A percentile compares a stretch with the other conserved stretches of the same genome.
These are phyloP conservation scores for Hydrotaea cyrtoneurina DNA, from an alignment of 2,888 invertebrate genomes.

Conservation along the genomic window DNA sequence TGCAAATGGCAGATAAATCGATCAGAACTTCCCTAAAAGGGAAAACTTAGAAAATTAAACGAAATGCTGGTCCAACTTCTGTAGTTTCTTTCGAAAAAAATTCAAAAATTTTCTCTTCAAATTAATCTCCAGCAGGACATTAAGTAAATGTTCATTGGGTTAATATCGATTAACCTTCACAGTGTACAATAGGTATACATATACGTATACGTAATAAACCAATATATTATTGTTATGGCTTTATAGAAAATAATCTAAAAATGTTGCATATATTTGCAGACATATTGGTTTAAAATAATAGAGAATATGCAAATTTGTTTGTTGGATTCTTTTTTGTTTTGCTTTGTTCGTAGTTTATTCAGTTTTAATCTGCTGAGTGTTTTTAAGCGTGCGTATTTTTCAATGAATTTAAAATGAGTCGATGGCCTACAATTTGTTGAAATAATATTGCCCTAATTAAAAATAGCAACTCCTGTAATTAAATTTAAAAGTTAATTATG, in stretches of 20 bases:
- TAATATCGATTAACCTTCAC: too few species aligned
- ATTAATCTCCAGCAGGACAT: too few species aligned
- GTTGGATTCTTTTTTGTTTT: not conserved
- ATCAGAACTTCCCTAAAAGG: too few species aligned
- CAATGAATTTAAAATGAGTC: not conserved
- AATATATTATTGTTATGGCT: not conserved
- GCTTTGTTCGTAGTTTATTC: constrained; percentile 1
- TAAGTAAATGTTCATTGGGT: too few species aligned
- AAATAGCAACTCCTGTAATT: not conserved
- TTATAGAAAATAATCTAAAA: not conserved
- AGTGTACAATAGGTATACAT: too few species aligned
- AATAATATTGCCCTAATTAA: constrained; percentile 8
- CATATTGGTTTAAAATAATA: not conserved
- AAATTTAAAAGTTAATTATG: constrained; percentile 10
- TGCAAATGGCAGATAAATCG: too few species aligned
- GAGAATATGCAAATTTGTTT: not conserved
- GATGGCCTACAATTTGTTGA: not conserved
- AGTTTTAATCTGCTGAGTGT: constrained; percentile 2
- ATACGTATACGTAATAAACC: too few species aligned
- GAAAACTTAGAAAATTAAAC: too few species aligned
- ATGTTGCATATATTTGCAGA: not conserved
- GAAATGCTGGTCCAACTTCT: too few species aligned
- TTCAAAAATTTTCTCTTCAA: too few species aligned
- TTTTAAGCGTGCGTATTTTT: not conserved
- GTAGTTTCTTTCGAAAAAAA: too few species aligned